Evolutionary conservation across 1,140 invertebrate species (phyloP), one percentile per base, ranked within the genome.

Genomic region (Bombus balteatus): DNA sequence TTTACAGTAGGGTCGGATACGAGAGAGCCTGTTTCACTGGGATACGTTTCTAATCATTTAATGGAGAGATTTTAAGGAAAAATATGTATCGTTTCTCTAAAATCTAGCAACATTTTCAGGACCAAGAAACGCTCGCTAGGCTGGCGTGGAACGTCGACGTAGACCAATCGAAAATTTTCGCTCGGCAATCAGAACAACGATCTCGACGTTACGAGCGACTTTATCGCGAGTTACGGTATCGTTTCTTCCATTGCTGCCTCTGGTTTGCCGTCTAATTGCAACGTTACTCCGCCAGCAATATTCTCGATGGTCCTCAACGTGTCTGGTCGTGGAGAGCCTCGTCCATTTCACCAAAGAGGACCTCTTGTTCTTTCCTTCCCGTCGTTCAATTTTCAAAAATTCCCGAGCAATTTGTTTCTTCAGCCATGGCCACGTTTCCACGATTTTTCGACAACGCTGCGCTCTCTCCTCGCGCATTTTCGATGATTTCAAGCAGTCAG

Each of bases 181-280:
- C 43, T 47, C n/a, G 47, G 15, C 75, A 62, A 84, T 84, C 75
- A 37, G 75, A 32, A 79, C 53, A 71, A 47, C 75, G 66, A 84
- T 84, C 82, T 79, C 39, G 43, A 79, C 59, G 82, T 78, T 71
- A 84, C 75, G 82, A 43, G 65, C 82, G 59, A 62, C n/a, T 79
- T 84, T 71, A 71, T 71, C 75, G 82, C 66, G 43, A 84, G 13
- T 34, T 79, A 84, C 65, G 82, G 71, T 79, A 79, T 71, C 82
- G 82, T 59, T 84, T 37, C 82, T 59, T 59, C 65, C 41, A 79
- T 84, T 79, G 66, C 37, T 28, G n/a, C 53, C 22, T 37, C 70
- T 39, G 62, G 22, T 53, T 25, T 43, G 41, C 25, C 75, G 47
- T 72, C 47, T 85, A 80, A 85, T 85, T 85, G 83, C 74, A 70